Evolutionary conservation across 2,797 vertebrate species (phyloP).

Genomic region (Smutsia temminckii): DNA sequence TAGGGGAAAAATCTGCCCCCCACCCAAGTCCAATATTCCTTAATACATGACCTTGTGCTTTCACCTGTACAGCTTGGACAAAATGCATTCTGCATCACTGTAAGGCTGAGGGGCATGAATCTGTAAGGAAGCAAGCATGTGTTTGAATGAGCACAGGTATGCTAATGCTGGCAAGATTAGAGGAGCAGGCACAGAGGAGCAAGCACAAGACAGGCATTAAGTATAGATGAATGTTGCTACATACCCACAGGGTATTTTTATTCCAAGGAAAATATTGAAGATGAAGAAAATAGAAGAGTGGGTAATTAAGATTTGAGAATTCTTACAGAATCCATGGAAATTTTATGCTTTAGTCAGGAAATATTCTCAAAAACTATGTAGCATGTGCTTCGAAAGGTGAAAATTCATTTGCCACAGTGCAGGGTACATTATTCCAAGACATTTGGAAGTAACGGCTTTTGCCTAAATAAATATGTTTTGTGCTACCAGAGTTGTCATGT

Average conservation of each 20-base stretch:
- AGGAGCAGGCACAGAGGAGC: background rate
- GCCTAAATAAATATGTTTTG: slow-evolving; percentile 46
- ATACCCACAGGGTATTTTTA: background rate
- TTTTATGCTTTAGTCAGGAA: slow-evolving; percentile 18
- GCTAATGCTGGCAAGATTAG: slow-evolving; percentile 17
- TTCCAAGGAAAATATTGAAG: slow-evolving; percentile 45
- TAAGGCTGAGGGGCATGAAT: background rate
- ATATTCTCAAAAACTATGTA: slow-evolving; percentile 42
- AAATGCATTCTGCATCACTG: slow-evolving; percentile 1
- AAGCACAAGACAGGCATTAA: background rate
- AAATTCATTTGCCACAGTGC: slow-evolving; percentile 55
- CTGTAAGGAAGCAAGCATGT: slow-evolving; percentile 8
- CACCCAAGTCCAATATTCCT: background rate
- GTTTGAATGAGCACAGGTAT: background rate
- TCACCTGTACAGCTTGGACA: slow-evolving; percentile 16
- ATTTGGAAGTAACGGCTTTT: slow-evolving; percentile 61
- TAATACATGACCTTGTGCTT: slow-evolving; percentile 13
- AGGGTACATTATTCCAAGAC: slow-evolving; percentile 31
- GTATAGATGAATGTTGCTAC: background rate
- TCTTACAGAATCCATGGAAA: background rate
- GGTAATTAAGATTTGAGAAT: slow-evolving; percentile 39
- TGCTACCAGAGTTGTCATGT: slow-evolving; percentile 43
- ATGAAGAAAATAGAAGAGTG: slow-evolving; percentile 36
- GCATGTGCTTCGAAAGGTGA: slow-evolving; percentile 48
- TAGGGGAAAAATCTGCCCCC: background rate